Conservation (phyloP, 2,888 invertebrate species). For the Anthophora plumipes region DNA sequence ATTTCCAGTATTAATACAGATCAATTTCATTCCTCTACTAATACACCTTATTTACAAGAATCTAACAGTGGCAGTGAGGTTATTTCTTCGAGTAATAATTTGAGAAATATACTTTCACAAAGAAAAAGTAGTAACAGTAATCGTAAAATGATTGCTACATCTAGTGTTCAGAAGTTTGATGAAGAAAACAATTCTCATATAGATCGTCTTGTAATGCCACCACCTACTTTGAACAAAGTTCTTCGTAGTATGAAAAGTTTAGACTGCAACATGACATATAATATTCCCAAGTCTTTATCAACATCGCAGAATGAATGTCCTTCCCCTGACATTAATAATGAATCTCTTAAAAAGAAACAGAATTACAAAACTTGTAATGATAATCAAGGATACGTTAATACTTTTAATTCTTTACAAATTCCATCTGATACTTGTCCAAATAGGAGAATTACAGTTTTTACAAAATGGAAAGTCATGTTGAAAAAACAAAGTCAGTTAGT, state of each 20-base stretch:
- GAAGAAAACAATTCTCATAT: not conserved
- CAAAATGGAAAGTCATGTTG: constrained; percentile 76
- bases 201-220: constrained; percentile 74
- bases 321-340: not conserved
- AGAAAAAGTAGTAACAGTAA: constrained; percentile 8
- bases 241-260: not conserved
- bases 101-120: constrained; percentile 69
- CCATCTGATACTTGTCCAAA: not conserved
- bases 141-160: constrained; percentile 64
- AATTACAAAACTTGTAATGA: not conserved
- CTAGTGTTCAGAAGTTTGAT: constrained; percentile 69
- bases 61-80: constrained; percentile 74
- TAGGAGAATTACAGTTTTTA: constrained; percentile 61
- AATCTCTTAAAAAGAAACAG: not conserved
- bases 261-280: not conserved
- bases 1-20: constrained; percentile 75
- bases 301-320: not conserved
- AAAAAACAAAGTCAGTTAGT: constrained; percentile 73
- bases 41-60: constrained; percentile 43
- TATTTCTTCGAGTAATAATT: constrained; percentile 75
- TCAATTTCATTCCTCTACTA: constrained; percentile 61
- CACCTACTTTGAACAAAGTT: constrained; percentile 59
- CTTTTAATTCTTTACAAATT: not conserved
- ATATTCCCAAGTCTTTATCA: not conserved
- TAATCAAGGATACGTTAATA: not conserved